Evolutionary conservation across 2,888 invertebrate genomes (phyloP).

Genomic region (Helleia helle): DNA sequence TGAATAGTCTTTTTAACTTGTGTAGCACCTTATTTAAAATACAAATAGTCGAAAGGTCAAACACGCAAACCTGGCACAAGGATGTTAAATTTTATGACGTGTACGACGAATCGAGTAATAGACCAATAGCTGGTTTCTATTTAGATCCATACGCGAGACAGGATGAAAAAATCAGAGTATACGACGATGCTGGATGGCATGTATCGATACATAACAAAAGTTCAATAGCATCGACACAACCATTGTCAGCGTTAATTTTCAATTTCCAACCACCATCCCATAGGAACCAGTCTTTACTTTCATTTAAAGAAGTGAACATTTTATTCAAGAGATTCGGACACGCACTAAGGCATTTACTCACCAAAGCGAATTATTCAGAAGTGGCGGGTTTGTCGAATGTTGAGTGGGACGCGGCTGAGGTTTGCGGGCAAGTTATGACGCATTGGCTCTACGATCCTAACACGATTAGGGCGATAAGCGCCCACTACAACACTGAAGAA

Average conservation of each 20-base stretch:
- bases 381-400: constrained; percentile 89
- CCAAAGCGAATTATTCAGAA: constrained; percentile 86
- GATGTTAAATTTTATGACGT: constrained; percentile 89
- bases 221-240: constrained; percentile 75
- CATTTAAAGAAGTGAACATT: constrained; percentile 82
- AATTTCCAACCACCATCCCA: constrained; percentile 81
- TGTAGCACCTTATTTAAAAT: constrained; percentile 86
- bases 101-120: constrained; percentile 77
- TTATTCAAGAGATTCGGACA: constrained; percentile 92
- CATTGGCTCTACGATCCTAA: constrained; percentile 83
- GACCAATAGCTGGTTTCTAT: constrained; percentile 87
- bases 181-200: constrained; percentile 82
- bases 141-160: constrained; percentile 85
- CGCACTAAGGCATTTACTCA: constrained; percentile 88
- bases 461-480: constrained; percentile 76
- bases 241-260: constrained; percentile 87
- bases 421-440: constrained; percentile 87
- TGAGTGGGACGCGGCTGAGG: constrained; percentile 94
- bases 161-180: constrained; percentile 75
- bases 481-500: constrained; percentile 83
- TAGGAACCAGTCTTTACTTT: constrained; percentile 80
- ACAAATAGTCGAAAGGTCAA: constrained; percentile 78
- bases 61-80: constrained; percentile 86
- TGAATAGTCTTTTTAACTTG: constrained; percentile 84
- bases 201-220: constrained; percentile 84